Conservation (phyloP, 2,797 vertebrate genomes). For the Chrosomus eos region DNA sequence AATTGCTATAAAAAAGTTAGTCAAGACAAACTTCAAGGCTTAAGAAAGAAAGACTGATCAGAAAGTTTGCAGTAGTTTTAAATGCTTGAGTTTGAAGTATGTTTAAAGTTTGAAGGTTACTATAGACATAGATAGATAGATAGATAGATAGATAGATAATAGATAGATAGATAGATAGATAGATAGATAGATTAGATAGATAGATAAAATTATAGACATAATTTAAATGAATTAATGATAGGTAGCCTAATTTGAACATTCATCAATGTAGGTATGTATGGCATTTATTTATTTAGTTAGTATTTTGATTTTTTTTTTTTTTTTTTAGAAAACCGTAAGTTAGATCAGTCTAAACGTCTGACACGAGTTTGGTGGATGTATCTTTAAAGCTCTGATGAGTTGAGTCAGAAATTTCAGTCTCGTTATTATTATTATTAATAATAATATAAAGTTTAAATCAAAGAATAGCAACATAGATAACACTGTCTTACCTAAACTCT, state of each 20-base stretch:
- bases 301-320: too few species aligned
- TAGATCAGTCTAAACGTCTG: not conserved
- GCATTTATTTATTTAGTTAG: too few species aligned
- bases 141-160: too few species aligned
- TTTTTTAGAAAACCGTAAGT: too few species aligned
- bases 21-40: not conserved
- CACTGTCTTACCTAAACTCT: slow-evolving; percentile 88
- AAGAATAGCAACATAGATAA: not conserved
- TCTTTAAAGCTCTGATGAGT: not conserved
- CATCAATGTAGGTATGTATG: too few species aligned
- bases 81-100: not conserved
- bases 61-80: not conserved
- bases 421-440: not conserved
- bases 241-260: too few species aligned
- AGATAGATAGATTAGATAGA: not conserved
- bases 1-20: not conserved
- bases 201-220: not conserved
- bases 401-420: not conserved
- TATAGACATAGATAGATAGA: too few species aligned
- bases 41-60: not conserved
- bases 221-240: too few species aligned
- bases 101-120: not conserved
- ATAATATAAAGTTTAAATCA: not conserved
- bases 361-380: not conserved
- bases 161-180: too few species aligned